Conservation (phyloP, 2,797 vertebrate species). For the Chanos chanos region DNA sequence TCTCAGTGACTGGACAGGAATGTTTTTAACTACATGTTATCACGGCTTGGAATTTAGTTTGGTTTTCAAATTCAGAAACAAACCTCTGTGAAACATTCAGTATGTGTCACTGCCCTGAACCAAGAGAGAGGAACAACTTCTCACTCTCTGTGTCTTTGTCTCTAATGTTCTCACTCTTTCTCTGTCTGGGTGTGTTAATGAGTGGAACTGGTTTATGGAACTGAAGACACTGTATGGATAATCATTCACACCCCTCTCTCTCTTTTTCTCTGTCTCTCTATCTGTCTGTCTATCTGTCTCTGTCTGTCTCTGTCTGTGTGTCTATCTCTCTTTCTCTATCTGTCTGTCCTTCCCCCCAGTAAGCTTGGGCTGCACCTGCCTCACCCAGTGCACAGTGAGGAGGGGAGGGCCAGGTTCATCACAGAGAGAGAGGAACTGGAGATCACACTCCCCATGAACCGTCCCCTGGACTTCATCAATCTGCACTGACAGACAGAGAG, state of each 20-base stretch:
- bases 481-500: constrained; percentile 54
- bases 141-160: neutral
- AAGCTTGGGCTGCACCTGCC: constrained; percentile 89
- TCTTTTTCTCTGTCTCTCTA: neutral
- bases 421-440: constrained; percentile 77
- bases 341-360: constrained; percentile 61
- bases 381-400: constrained; percentile 72
- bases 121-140: too few species aligned
- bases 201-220: neutral
- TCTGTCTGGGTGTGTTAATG: neutral
- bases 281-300: too few species aligned
- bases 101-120: too few species aligned
- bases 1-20: neutral
- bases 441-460: constrained; percentile 78
- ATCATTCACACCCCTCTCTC: neutral
- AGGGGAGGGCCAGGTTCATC: constrained; percentile 78
- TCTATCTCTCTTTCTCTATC: neutral
- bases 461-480: constrained; percentile 74
- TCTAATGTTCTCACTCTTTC: neutral
- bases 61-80: too few species aligned
- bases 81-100: too few species aligned
- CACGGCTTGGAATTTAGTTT: too few species aligned
- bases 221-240: too few species aligned
- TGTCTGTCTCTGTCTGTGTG: too few species aligned
- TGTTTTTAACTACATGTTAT: neutral